These are phyloP conservation scores for Cheilosia pagana DNA, from an alignment of 2,888 invertebrate genomes.

Conservation along the genomic window DNA sequence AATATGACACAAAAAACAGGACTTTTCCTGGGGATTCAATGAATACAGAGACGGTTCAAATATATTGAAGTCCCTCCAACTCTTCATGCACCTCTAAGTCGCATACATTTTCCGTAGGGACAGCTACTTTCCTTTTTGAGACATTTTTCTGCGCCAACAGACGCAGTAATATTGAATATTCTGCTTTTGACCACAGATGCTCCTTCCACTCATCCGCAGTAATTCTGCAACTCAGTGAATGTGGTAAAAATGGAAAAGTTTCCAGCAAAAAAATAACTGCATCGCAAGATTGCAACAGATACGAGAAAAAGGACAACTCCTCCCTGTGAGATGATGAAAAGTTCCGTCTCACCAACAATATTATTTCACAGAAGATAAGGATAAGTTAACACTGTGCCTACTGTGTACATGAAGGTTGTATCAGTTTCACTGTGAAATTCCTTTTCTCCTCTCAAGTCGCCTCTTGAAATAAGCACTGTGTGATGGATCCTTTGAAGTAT, in stretches of 20 bases:
- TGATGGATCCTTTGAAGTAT: constrained; percentile 31
- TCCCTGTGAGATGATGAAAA: constrained; percentile 4
- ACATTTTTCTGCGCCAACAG: constrained; percentile 37
- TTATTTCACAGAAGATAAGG: not conserved
- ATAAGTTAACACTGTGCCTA: constrained; percentile 33
- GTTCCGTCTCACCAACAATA: not conserved
- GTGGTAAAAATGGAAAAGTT: not conserved
- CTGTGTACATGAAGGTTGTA: constrained; percentile 20
- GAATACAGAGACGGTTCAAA: not conserved
- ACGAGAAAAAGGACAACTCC: not conserved
- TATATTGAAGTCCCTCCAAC: not conserved
- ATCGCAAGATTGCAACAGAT: constrained; percentile 12
- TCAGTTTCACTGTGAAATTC: constrained; percentile 48
- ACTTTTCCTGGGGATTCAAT: too few relatives aligned
- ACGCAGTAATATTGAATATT: constrained; percentile 43
- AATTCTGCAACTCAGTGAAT: not conserved
- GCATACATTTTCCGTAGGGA: not conserved
- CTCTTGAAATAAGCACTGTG: constrained; percentile 3
- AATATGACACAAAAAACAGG: not conserved
- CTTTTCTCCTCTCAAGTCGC: not conserved
- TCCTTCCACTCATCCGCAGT: constrained; percentile 2
- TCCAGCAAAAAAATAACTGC: not conserved
- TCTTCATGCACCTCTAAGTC: not conserved
- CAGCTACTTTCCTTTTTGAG: not conserved
- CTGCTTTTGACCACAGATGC: constrained; percentile 29